Evolutionary conservation across 2,113 vertebrate species (phyloP).

Genomic region (Passer montanus): DNA sequence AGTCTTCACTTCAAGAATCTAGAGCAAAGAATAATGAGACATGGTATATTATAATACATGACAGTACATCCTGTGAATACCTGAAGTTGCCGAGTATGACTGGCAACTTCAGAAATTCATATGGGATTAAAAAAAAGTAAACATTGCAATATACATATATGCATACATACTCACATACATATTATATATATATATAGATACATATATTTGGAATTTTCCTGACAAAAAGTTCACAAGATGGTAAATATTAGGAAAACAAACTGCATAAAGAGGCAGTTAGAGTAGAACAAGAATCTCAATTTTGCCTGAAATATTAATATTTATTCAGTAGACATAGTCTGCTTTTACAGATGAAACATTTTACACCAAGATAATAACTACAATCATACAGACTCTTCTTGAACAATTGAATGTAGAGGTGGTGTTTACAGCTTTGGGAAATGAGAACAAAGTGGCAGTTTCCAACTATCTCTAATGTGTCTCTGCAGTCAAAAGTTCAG

Average conservation of each 20-base stretch:
- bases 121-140: neutral
- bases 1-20: neutral
- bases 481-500: neutral
- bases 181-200: neutral
- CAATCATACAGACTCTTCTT: neutral
- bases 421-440: neutral
- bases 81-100: neutral
- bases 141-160: neutral
- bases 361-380: neutral
- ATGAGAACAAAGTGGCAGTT: neutral
- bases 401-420: neutral
- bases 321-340: neutral
- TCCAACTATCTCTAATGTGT: neutral
- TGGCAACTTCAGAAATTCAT: neutral
- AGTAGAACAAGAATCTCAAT: neutral
- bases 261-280: neutral
- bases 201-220: neutral
- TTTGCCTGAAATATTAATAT: neutral
- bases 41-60: neutral
- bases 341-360: neutral
- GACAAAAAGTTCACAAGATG: neutral
- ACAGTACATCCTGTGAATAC: neutral
- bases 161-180: neutral
- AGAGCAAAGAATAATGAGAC: neutral
- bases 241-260: neutral